Evolutionary conservation across 2,113 vertebrate genomes (phyloP).

Genomic region (Zosterops japonicus): DNA sequence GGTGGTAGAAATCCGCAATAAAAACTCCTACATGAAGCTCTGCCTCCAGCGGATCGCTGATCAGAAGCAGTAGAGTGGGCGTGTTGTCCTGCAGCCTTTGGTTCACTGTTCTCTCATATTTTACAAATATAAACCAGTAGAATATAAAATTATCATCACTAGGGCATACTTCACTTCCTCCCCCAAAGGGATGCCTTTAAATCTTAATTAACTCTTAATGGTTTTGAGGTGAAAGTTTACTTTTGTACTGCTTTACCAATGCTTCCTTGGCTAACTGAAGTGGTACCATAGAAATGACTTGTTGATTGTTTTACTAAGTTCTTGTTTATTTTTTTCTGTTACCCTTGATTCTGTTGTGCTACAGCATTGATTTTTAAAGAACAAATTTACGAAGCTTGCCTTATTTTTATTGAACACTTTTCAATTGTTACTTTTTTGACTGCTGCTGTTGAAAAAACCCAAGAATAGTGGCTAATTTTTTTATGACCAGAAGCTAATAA

Average conservation of each 20-base stretch:
- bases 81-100: background rate
- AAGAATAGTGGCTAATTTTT: slow-evolving; percentile 33
- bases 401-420: slow-evolving; percentile 35
- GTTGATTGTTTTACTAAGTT: background rate
- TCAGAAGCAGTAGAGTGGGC: slow-evolving; percentile 57
- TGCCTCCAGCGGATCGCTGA: slow-evolving; percentile 84
- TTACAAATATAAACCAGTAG: background rate
- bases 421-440: slow-evolving; percentile 21
- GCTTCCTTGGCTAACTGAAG: background rate
- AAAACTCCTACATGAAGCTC: slow-evolving; percentile 82
- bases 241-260: background rate
- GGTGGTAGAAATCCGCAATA: slow-evolving; percentile 89
- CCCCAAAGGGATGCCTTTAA: background rate
- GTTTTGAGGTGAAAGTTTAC: background rate
- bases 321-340: background rate
- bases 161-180: background rate
- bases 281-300: background rate
- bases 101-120: background rate
- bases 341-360: background rate
- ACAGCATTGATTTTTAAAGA: background rate
- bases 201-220: background rate
- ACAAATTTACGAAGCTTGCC: background rate
- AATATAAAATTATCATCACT: background rate
- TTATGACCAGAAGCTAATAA: slow-evolving; percentile 48
- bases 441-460: slow-evolving; percentile 48